Conservation (phyloP, 2,113 vertebrate genomes). For the Mormoops blainvillei region DNA sequence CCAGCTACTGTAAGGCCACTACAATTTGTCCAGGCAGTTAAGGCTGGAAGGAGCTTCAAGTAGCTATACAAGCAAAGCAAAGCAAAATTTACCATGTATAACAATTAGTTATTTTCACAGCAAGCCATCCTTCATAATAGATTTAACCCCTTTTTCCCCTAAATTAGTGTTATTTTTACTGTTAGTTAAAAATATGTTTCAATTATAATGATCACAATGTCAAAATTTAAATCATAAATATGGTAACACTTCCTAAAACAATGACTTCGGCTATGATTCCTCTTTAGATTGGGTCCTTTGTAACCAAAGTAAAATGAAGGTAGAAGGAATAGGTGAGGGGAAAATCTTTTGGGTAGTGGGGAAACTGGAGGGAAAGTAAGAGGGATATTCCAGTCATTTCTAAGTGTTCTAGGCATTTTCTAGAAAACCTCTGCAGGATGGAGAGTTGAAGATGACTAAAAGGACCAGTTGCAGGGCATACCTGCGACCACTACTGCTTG, state of each 20-base stretch:
- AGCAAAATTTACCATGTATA: background rate
- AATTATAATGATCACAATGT: background rate
- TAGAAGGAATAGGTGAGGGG: background rate
- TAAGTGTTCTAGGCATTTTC: background rate
- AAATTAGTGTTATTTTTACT: background rate
- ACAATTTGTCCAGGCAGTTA: slow-evolving; percentile 41
- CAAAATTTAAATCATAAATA: background rate
- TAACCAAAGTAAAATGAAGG: background rate
- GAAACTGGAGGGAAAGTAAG: background rate
- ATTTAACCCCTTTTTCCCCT: background rate
- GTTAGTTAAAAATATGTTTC: background rate
- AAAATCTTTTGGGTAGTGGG: background rate
- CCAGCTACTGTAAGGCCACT: background rate
- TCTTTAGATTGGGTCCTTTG: background rate
- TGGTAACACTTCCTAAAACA: background rate
- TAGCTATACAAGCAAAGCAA: slow-evolving; percentile 47
- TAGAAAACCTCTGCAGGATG: background rate
- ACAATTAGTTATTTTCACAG: slow-evolving; percentile 45
- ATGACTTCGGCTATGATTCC: background rate
- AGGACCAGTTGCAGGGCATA: background rate
- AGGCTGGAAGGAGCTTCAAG: slow-evolving; percentile 23
- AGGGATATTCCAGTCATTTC: background rate
- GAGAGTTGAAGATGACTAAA: background rate
- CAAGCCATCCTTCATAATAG: background rate
- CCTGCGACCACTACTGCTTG: accelerated